These are phyloP conservation scores for Xestia sexstrigata DNA, from an alignment of 2,888 invertebrate genomes.

Conservation along the genomic window DNA sequence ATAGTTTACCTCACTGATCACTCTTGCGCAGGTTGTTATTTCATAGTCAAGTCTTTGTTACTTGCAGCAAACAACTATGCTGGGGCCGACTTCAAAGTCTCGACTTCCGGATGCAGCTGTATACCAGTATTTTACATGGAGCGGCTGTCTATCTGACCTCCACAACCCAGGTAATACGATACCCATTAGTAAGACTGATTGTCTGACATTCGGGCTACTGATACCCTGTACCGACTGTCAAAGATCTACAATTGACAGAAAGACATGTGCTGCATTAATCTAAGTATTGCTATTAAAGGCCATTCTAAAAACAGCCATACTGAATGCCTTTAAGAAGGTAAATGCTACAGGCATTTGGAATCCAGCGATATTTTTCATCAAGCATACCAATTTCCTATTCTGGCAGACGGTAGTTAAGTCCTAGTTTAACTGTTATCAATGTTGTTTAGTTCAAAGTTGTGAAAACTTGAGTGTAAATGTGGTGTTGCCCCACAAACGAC, in stretches of 20 bases:
- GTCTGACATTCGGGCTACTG: too few relatives aligned
- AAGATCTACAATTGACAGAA: too few relatives aligned
- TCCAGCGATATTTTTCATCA: conserved; percentile 6
- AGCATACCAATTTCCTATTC: neutral
- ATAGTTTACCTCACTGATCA: conserved; percentile 36
- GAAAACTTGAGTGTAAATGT: too few relatives aligned
- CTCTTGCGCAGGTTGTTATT: conserved; percentile 31
- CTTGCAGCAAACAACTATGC: neutral
- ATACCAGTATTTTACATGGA: too few relatives aligned
- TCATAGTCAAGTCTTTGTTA: conserved; percentile 13
- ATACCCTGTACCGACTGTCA: too few relatives aligned
- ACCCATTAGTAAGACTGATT: too few relatives aligned
- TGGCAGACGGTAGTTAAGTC: too few relatives aligned
- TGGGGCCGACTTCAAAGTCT: too few relatives aligned
- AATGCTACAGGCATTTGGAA: conserved; percentile 11
- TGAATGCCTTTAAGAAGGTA: neutral
- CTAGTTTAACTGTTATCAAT: neutral
- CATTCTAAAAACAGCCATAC: neutral
- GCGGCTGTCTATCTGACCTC: too few relatives aligned
- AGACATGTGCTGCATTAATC: neutral
- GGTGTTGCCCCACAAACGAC: too few relatives aligned
- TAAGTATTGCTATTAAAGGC: neutral
- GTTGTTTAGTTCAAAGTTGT: neutral
- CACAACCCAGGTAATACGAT: too few relatives aligned
- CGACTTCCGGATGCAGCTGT: too few relatives aligned